These are phyloP conservation scores for Taxidea taxus DNA, from an alignment of 2,113 vertebrate species.

Conservation along the genomic window DNA sequence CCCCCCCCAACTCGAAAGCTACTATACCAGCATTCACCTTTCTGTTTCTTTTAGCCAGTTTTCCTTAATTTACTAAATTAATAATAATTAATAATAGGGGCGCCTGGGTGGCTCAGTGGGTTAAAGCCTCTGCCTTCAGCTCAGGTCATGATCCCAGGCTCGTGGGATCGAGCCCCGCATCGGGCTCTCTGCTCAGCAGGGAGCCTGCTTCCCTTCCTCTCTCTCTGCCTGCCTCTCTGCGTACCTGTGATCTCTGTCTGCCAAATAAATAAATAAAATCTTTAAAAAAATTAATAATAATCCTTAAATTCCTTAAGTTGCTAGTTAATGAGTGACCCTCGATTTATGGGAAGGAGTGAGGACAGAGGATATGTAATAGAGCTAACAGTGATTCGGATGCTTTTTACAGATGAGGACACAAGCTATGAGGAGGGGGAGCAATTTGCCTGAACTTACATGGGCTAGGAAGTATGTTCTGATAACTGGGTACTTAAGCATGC, in stretches of 20 bases:
- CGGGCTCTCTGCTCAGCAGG: no score
- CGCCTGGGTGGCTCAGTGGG: no score
- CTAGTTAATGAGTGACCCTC: neutral
- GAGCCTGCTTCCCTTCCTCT: no score
- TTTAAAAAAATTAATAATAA: no score
- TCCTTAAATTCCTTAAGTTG: neutral
- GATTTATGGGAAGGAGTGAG: neutral
- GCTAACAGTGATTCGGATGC: neutral
- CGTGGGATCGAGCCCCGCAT: no score
- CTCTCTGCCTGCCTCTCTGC: no score
- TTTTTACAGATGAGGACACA: neutral
- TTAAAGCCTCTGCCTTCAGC: no score
- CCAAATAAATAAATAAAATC: no score
- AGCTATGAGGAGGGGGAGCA: neutral
- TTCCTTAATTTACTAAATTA: neutral
- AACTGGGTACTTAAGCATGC: neutral
- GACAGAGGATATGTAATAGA: neutral
- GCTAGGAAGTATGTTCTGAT: neutral
- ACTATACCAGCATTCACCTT: neutral
- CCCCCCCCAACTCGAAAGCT: neutral
- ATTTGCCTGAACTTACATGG: neutral
- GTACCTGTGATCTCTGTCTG: no score
- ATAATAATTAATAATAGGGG: no score
- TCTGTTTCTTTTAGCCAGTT: neutral
- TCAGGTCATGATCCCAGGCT: no score